A percentile compares a stretch with the other conserved stretches of the same genome.
phyloP scores from a whole-genome alignment of 2,888 invertebrate genomes.

The Eilema depressum region DNA sequence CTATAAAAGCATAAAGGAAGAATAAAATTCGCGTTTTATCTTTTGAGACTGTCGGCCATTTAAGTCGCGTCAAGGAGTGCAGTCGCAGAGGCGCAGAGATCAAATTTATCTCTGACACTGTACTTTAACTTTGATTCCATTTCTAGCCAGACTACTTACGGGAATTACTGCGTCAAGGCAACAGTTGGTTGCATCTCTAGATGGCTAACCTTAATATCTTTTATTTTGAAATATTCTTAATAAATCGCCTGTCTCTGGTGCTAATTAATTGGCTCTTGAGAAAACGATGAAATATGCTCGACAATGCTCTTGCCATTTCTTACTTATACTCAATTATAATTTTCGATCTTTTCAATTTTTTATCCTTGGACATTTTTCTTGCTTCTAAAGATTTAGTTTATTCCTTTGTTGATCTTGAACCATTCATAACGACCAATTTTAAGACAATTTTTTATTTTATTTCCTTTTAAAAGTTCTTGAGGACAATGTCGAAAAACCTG shows the following conservation, averaged over 20 bases:
- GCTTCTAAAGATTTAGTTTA: background rate
- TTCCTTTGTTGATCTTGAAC: background rate
- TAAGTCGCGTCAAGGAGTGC: background rate
- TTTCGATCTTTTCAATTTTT: background rate
- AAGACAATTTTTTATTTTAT: background rate
- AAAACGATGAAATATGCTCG: background rate
- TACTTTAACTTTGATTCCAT: background rate
- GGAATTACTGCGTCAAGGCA: constrained; percentile 9
- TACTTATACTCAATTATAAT: background rate
- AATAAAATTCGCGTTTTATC: background rate
- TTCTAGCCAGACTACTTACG: constrained; percentile 5
- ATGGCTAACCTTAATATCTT: background rate
- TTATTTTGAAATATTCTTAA: constrained; percentile 6
- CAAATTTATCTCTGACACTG: constrained; percentile 1
- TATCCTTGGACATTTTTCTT: background rate
- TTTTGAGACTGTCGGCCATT: background rate
- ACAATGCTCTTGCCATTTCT: background rate
- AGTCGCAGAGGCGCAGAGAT: background rate
- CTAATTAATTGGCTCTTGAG: background rate
- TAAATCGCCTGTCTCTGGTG: background rate
- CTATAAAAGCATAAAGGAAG: background rate
- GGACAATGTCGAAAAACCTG: too few species aligned
- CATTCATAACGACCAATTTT: background rate
- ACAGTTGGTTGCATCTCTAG: constrained; percentile 4
- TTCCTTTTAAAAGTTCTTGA: background rate